Evolutionary conservation across 2,113 vertebrate species (phyloP).

Genomic region (Phalacrocorax aristotelis): DNA sequence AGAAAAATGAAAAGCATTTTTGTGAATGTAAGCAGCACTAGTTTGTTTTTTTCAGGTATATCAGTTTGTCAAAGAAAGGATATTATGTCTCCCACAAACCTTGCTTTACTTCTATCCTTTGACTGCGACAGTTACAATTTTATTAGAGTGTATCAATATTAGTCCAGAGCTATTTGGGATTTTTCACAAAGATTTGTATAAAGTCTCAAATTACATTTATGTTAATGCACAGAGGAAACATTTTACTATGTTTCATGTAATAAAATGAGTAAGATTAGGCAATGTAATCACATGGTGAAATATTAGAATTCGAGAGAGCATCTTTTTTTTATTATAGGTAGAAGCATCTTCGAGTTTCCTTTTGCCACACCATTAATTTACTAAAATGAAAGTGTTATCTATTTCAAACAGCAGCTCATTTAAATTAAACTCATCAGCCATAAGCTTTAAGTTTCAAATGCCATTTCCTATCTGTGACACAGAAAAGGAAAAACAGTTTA

Average conservation of each 20-base stretch:
- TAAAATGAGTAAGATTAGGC: slow-evolving; percentile 46
- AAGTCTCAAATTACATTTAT: slow-evolving; percentile 51
- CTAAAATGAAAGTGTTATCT: slow-evolving; percentile 71
- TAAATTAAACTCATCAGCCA: slow-evolving; percentile 70
- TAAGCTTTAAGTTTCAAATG: slow-evolving; percentile 66
- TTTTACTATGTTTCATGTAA: slow-evolving; percentile 5
- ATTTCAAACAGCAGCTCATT: slow-evolving; percentile 72
- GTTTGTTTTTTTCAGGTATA: background rate
- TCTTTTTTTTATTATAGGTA: slow-evolving; percentile 20
- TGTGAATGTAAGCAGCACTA: background rate
- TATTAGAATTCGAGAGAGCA: slow-evolving; percentile 47
- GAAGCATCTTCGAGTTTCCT: slow-evolving; percentile 55
- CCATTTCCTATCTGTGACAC: slow-evolving; percentile 45
- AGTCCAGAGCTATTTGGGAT: background rate
- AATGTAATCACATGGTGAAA: slow-evolving; percentile 41
- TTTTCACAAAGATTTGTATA: slow-evolving; percentile 48
- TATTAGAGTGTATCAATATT: background rate
- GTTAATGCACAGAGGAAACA: slow-evolving; percentile 17
- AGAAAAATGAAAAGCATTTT: background rate
- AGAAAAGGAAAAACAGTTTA: slow-evolving; percentile 45
- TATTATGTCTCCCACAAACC: background rate
- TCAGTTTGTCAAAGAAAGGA: background rate
- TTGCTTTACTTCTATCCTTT: background rate
- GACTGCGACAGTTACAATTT: background rate
- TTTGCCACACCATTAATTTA: slow-evolving; percentile 66